A percentile compares a stretch with the other conserved stretches of the same genome.
Evolutionary conservation across 2,888 invertebrate genomes (phyloP).

Genomic region (Chelonus formosanus): DNA sequence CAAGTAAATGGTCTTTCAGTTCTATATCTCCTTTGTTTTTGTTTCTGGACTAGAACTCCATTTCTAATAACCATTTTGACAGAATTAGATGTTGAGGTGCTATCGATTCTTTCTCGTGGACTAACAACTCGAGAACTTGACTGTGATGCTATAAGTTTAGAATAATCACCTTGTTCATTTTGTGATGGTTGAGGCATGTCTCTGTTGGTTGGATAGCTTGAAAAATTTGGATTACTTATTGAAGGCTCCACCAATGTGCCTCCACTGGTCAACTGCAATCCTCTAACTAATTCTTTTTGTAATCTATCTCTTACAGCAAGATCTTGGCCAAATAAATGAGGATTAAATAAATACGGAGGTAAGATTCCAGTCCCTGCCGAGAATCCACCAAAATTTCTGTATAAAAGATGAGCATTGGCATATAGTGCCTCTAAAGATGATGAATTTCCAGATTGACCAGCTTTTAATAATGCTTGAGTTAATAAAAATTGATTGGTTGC

Average conservation of each 20-base stretch:
- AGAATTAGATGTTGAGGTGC: constrained; percentile 67
- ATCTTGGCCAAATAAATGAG: constrained; percentile 76
- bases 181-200: constrained; percentile 38
- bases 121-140: constrained; percentile 36
- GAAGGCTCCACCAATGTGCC: constrained; percentile 69
- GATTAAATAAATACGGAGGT: constrained; percentile 72
- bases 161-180: constrained; percentile 44
- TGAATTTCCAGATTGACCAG: constrained; percentile 55
- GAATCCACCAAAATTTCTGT: constrained; percentile 56
- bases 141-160: constrained; percentile 44
- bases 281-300: constrained; percentile 73
- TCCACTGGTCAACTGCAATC: constrained; percentile 77
- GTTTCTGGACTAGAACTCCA: constrained; percentile 89
- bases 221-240: constrained; percentile 44
- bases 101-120: constrained; percentile 49
- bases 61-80: constrained; percentile 92
- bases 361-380: constrained; percentile 67
- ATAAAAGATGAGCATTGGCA: constrained; percentile 57
- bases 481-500: constrained; percentile 69
- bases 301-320: constrained; percentile 71
- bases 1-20: constrained; percentile 92
- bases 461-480: constrained; percentile 74
- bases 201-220: constrained; percentile 41
- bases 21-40: constrained; percentile 88
- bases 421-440: constrained; percentile 56